phyloP scores from a whole-genome alignment of 2,113 vertebrate genomes.

The Toxotes chatareus region DNA sequence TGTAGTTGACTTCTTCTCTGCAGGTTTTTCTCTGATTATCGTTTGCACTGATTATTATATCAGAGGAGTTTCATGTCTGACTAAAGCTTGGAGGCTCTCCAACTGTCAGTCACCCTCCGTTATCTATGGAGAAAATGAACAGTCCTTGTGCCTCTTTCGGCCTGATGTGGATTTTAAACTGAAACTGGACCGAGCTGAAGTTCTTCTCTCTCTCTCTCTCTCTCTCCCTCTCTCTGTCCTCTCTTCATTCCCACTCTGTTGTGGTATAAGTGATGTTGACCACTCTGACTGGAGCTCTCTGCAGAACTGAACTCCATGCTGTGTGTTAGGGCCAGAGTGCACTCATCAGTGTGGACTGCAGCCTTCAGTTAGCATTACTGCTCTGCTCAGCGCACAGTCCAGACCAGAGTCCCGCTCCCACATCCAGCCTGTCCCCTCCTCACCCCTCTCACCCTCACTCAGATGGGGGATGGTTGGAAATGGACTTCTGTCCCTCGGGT shows the following conservation, averaged over 20 bases:
- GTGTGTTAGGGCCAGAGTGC: slow-evolving; percentile 55
- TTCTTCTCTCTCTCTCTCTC: background rate
- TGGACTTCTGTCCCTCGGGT: slow-evolving; percentile 7
- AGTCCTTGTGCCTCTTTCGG: background rate
- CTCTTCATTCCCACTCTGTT: slow-evolving; percentile 34
- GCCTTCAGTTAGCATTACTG: slow-evolving; percentile 60
- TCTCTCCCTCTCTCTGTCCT: background rate
- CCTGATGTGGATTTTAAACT: background rate
- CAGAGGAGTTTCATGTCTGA: no score
- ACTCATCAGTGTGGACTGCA: slow-evolving; percentile 63
- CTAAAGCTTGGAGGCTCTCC: no score
- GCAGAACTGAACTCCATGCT: slow-evolving; percentile 50
- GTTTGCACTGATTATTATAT: no score
- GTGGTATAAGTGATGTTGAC: slow-evolving; percentile 56
- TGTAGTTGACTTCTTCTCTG: no score
- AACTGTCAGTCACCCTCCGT: no score
- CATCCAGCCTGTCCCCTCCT: slow-evolving; percentile 32
- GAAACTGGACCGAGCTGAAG: background rate
- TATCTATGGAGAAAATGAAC: no score
- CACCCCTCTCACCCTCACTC: slow-evolving; percentile 29
- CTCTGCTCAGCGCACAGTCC: slow-evolving; percentile 31
- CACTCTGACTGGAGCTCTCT: slow-evolving; percentile 46
- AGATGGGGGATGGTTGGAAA: slow-evolving; percentile 32
- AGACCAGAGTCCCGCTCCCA: slow-evolving; percentile 18
- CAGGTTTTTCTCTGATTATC: no score